These are phyloP conservation scores for Eumerus sabulonum DNA, from an alignment of 2,888 invertebrate genomes.

Conservation along the genomic window DNA sequence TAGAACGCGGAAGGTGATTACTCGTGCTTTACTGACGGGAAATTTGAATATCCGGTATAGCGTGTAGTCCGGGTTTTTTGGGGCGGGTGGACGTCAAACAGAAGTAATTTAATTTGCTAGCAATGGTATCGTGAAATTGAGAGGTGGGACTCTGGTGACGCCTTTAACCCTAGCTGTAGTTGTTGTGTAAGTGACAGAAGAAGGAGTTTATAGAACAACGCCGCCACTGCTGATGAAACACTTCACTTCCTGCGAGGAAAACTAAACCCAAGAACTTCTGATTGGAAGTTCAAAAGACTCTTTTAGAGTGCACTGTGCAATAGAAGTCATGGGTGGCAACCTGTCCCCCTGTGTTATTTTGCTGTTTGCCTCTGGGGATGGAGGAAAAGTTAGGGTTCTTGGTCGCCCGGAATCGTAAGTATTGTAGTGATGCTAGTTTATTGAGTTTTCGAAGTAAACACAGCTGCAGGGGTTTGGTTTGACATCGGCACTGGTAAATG, in stretches of 20 bases:
- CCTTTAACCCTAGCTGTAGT: constrained; percentile 2
- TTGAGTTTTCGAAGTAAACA: too few relatives aligned
- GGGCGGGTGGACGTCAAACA: constrained; percentile 21
- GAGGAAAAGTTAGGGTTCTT: too few relatives aligned
- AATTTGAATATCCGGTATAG: constrained; percentile 42
- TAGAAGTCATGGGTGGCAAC: too few relatives aligned
- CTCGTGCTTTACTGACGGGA: constrained; percentile 22
- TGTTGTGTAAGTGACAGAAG: too few relatives aligned
- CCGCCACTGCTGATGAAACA: constrained; percentile 11
- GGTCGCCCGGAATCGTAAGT: too few relatives aligned
- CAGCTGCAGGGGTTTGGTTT: too few relatives aligned
- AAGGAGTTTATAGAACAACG: constrained; percentile 14
- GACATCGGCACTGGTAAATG: too few relatives aligned
- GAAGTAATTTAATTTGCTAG: constrained; percentile 57
- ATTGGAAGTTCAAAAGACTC: too few relatives aligned
- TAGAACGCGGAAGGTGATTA: not conserved
- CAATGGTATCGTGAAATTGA: constrained; percentile 44
- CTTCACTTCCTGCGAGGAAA: constrained; percentile 15
- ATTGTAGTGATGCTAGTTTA: not conserved
- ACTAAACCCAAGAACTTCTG: constrained; percentile 16
- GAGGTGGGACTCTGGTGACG: constrained; percentile 23
- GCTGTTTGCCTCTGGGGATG: too few relatives aligned
- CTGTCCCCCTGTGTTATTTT: too few relatives aligned
- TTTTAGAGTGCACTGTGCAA: too few relatives aligned
- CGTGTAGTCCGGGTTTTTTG: not conserved